phyloP scores from a whole-genome alignment of 2,888 invertebrate genomes.

The Chydorus sphaericus region DNA sequence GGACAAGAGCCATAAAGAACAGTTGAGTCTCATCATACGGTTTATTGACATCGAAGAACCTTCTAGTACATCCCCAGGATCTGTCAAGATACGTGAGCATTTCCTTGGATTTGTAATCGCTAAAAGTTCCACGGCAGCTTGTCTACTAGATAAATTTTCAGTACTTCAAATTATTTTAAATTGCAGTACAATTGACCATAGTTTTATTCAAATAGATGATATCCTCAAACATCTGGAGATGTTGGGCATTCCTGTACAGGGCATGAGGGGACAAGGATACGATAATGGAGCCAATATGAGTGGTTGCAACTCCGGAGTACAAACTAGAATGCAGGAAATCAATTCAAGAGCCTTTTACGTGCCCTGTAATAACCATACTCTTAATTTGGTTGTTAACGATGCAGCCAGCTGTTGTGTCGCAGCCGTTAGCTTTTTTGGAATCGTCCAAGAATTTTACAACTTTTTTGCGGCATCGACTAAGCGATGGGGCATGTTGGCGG shows the following conservation, averaged over 20 bases:
- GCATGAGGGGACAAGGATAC: conserved; percentile 24
- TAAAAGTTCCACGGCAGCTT: background rate
- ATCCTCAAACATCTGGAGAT: background rate
- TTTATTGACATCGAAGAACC: conserved; percentile 16
- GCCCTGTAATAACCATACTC: conserved; percentile 15
- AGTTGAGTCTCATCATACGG: conserved; percentile 23
- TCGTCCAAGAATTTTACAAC: conserved; percentile 16
- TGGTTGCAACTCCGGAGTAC: conserved; percentile 25
- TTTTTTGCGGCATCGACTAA: conserved; percentile 16
- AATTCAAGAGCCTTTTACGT: conserved; percentile 17
- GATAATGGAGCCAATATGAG: conserved; percentile 27
- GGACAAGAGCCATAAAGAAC: conserved; percentile 24
- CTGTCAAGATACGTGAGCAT: conserved; percentile 2
- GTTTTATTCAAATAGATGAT: too few species aligned
- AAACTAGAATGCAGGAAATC: conserved; percentile 24
- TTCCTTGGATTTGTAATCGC: conserved; percentile 6
- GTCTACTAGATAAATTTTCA: too few species aligned
- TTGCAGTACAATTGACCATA: too few species aligned
- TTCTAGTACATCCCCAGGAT: background rate
- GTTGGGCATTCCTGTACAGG: conserved; percentile 14
- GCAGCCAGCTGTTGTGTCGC: conserved; percentile 13
- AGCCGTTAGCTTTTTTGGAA: conserved; percentile 15
- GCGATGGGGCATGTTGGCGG: conserved; percentile 15
- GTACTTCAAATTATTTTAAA: too few species aligned
- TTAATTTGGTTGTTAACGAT: conserved; percentile 16